Evolutionary conservation across 2,888 invertebrate genomes (phyloP).

Genomic region (Lordiphosa andalusiaca): DNA sequence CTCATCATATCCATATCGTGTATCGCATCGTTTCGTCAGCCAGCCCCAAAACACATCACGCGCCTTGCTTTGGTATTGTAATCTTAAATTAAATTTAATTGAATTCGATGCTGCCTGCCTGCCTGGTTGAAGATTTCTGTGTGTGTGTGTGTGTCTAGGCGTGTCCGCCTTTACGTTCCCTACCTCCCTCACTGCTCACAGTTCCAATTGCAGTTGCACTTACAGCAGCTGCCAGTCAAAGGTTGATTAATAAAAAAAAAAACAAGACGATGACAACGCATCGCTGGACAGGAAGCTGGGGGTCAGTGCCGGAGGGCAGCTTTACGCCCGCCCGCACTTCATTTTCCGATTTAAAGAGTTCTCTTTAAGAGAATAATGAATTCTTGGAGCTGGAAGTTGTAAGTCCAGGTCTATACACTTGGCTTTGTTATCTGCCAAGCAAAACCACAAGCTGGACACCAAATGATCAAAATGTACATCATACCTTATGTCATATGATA

Average conservation of each 20-base stretch:
- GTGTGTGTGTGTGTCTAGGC: slow-evolving; percentile 39
- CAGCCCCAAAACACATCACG: slow-evolving; percentile 28
- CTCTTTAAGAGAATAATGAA: neutral
- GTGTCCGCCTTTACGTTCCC: slow-evolving; percentile 37
- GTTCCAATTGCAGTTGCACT: slow-evolving; percentile 25
- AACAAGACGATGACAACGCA: slow-evolving; percentile 13
- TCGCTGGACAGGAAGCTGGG: slow-evolving; percentile 60
- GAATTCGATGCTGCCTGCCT: slow-evolving; percentile 68
- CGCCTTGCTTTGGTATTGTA: slow-evolving; percentile 57
- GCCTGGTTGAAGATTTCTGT: slow-evolving; percentile 24
- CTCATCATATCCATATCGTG: slow-evolving; percentile 21
- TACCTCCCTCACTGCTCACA: slow-evolving; percentile 21
- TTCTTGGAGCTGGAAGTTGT: neutral
- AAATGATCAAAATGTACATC: no score
- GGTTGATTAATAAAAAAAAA: slow-evolving; percentile 62
- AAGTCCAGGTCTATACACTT: neutral
- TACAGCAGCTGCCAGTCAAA: slow-evolving; percentile 51
- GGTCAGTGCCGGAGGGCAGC: slow-evolving; percentile 59
- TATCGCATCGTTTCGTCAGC: slow-evolving; percentile 30
- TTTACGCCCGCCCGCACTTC: slow-evolving; percentile 19
- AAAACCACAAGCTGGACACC: slow-evolving; percentile 24
- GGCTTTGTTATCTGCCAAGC: slow-evolving; percentile 18
- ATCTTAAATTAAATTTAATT: slow-evolving; percentile 79
- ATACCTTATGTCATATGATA: no score
- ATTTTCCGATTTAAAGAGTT: no score